A percentile compares a stretch with the other conserved stretches of the same genome.
Conservation (phyloP, 2,888 invertebrate species). For the Malthinus flaveolus region DNA sequence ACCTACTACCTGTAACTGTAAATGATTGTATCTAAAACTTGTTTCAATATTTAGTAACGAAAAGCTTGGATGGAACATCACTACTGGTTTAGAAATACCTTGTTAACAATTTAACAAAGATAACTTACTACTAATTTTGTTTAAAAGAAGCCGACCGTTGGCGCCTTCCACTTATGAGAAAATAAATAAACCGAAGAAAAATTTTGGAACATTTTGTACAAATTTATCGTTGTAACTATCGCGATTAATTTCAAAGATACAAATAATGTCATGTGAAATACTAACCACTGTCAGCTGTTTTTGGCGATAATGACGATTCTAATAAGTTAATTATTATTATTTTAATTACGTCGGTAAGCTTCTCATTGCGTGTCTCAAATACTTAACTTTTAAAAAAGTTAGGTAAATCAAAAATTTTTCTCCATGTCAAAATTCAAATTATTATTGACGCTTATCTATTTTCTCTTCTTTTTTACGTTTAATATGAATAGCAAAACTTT, state of each 20-base stretch:
- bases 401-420: no score
- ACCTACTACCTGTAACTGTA: conserved; percentile 10
- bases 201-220: no score
- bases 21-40: conserved; percentile 13
- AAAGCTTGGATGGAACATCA: conserved; percentile 18
- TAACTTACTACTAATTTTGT: conserved; percentile 11
- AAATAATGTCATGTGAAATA: conserved; percentile 35
- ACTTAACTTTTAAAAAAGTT: conserved; percentile 17
- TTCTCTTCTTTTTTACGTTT: no score
- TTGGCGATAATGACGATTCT: conserved; percentile 35
- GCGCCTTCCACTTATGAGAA: conserved; percentile 4
- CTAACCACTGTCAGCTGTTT: conserved; percentile 34
- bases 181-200: neutral
- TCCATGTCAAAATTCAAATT: no score
- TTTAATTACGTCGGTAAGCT: conserved; percentile 33
- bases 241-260: conserved; percentile 10
- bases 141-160: conserved; percentile 1
- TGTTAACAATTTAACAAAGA: conserved; percentile 17
- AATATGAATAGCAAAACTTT: no score
- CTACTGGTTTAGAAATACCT: conserved; percentile 17
- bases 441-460: no score
- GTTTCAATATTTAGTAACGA: conserved; percentile 21
- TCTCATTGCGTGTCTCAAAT: conserved; percentile 34
- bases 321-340: conserved; percentile 37
- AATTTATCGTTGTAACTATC: conserved; percentile 2